Evolutionary conservation across 1,140 invertebrate species (phyloP), one percentile per base, ranked within the genome.

Genomic region (Hycleus phaleratus): DNA sequence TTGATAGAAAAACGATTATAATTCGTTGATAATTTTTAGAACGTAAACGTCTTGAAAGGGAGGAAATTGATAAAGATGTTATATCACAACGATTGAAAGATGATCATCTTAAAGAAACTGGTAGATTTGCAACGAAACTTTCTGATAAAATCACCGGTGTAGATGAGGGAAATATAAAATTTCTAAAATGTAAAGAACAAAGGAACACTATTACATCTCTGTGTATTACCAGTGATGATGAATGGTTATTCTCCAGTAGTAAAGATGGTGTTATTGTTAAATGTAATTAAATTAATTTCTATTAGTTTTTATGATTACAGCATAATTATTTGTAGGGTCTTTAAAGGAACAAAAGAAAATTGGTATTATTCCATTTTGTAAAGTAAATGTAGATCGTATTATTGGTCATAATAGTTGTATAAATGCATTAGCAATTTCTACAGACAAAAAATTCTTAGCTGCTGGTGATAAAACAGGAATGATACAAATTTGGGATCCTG

Each of bases 211-310:
- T 97, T 5, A 97, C 93, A 4, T 91, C 90, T 73, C 68, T 94
- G 6, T 89, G 85, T 63, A 70, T 96, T 2, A 87, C 88, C 32
- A 76, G 76, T 52, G 87, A 96, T 75, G 82, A 83, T 38, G 77
- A 84, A 68, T 85, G 78, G 71, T 76, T 91, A 0, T 97, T 84
- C 73, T 87, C 86, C 42, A 93, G 87, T 0, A 93, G 90, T 46
- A 97, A 97, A 78, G 91, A 94, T 75, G 85, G 89, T 46, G 79
- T 78, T 44, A 81, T 98, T 47, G 82, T 96, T 8, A 96, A 96
- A 81, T 98, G 93, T 84, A 72, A 62, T 61, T 32, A 32, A 32
- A 32, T 32, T 10, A 11, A 0, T 18, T 24, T 40, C n/a, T 48
- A 54, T 58, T 59, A 24, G 38, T 46, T 62, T 42, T 49, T 26